Evolutionary conservation across 2,888 invertebrate species (phyloP).

Genomic region (Tenthredo livida): DNA sequence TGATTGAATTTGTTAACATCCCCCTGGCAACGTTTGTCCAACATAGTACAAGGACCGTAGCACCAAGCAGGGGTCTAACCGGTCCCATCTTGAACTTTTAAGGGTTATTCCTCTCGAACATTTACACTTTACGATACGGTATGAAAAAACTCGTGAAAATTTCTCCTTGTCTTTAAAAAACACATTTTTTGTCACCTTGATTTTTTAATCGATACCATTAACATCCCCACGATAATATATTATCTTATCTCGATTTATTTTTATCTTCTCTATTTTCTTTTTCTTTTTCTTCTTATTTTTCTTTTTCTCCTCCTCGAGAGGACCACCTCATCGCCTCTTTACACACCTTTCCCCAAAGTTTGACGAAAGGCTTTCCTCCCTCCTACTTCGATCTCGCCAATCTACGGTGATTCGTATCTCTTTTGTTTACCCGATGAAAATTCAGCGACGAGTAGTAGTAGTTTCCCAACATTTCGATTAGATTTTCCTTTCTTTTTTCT

Average conservation of each 20-base stretch:
- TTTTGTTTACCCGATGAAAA: not conserved
- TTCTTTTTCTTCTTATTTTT: not conserved
- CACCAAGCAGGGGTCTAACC: slow-evolving; percentile 71
- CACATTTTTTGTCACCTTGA: not conserved
- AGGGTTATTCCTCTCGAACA: not conserved
- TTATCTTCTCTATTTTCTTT: not conserved
- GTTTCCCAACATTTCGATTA: not conserved
- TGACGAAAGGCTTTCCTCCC: not conserved
- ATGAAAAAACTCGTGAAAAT: not conserved
- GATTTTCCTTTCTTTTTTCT: not conserved
- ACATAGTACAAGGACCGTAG: slow-evolving; percentile 73
- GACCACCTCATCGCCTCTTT: not conserved
- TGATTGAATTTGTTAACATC: slow-evolving; percentile 61
- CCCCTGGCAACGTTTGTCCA: slow-evolving; percentile 69
- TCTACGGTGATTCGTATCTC: not conserved
- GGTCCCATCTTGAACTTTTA: slow-evolving; percentile 69
- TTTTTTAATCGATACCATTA: not conserved
- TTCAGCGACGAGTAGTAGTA: not conserved
- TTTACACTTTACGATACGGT: no score
- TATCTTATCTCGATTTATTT: not conserved
- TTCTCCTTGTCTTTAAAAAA: not conserved
- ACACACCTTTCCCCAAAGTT: not conserved
- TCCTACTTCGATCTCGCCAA: not conserved
- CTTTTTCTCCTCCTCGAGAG: not conserved
- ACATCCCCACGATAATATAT: not conserved